Percentiles rank a stretch among this genome's conserved stretches.
Evolutionary conservation across 2,113 vertebrate genomes (phyloP).

Genomic region (Corydoras sp.): DNA sequence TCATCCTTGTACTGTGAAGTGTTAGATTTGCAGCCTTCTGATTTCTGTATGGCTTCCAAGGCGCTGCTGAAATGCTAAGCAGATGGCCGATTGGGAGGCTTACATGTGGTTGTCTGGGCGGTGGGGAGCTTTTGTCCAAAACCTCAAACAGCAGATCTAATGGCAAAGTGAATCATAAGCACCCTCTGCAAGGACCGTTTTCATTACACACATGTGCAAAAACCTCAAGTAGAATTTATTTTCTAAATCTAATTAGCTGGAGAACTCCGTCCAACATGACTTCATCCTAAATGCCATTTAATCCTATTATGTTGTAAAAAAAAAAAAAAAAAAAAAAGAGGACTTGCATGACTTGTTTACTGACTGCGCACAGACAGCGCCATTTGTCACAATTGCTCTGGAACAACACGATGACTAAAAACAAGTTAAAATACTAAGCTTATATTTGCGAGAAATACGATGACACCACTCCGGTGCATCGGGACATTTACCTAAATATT

Average conservation of each 20-base stretch:
- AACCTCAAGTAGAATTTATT: constrained; percentile 41
- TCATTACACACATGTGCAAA: constrained; percentile 50
- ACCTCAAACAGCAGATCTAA: constrained; percentile 62
- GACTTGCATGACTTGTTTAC: constrained; percentile 18
- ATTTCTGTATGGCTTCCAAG: constrained; percentile 54
- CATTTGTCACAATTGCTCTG: constrained; percentile 11
- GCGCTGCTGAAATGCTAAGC: constrained; percentile 57
- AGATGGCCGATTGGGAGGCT: constrained; percentile 61
- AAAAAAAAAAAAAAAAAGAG: background rate
- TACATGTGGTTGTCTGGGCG: constrained; percentile 56
- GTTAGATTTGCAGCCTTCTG: constrained; percentile 61
- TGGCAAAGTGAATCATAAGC: constrained; percentile 67
- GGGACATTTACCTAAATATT: too few species aligned
- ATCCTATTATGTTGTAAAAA: constrained; percentile 11
- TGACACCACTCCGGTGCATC: constrained; percentile 5
- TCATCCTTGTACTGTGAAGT: constrained; percentile 55
- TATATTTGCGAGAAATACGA: constrained; percentile 41
- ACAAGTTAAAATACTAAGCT: constrained; percentile 21
- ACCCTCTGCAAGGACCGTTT: constrained; percentile 54
- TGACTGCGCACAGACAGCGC: background rate
- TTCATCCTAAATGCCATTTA: constrained; percentile 17
- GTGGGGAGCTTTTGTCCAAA: constrained; percentile 60
- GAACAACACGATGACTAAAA: constrained; percentile 7
- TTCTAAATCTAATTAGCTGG: constrained; percentile 40
- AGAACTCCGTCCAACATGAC: constrained; percentile 48